Percentiles rank a stretch among this genome's conserved stretches.
Evolutionary conservation across 37 sponge, comb jelly and placozoan species (phyloP).

Genomic region (Beroe forskalii): DNA sequence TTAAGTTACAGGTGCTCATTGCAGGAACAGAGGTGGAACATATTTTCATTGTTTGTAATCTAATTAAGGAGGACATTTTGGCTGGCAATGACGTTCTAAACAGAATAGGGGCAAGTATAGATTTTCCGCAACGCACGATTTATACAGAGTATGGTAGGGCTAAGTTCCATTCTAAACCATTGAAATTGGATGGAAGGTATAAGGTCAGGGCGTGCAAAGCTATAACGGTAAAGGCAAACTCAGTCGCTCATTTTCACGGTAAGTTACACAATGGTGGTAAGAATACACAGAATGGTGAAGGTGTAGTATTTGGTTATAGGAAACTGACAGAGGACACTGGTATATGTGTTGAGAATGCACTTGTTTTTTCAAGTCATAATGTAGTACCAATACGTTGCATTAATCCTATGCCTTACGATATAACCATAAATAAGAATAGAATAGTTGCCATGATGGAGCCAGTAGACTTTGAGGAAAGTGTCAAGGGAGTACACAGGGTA

Average conservation of each 20-base stretch:
- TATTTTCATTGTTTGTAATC: not conserved
- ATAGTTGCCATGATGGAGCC: not conserved
- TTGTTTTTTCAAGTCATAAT: not conserved
- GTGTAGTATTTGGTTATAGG: not conserved
- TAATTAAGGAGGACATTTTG: not conserved
- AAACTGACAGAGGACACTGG: not conserved
- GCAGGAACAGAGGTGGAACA: not conserved
- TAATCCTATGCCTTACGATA: not conserved
- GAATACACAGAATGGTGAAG: no score
- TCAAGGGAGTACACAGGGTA: not conserved
- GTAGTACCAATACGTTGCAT: not conserved
- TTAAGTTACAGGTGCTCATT: not conserved
- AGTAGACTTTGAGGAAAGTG: not conserved
- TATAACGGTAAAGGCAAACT: no score
- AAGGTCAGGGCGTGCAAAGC: no score
- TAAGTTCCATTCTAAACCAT: no score
- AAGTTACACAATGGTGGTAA: no score
- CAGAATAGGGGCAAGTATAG: not conserved
- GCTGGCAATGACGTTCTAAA: not conserved
- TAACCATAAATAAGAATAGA: not conserved
- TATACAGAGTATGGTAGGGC: no score
- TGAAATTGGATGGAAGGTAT: no score
- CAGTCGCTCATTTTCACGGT: no score
- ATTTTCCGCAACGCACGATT: not conserved
- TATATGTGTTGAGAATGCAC: not conserved